Base-by-base conservation (phyloP, 2,797 vertebrate genomes). In the Cossypha niveicapilla region DNA sequence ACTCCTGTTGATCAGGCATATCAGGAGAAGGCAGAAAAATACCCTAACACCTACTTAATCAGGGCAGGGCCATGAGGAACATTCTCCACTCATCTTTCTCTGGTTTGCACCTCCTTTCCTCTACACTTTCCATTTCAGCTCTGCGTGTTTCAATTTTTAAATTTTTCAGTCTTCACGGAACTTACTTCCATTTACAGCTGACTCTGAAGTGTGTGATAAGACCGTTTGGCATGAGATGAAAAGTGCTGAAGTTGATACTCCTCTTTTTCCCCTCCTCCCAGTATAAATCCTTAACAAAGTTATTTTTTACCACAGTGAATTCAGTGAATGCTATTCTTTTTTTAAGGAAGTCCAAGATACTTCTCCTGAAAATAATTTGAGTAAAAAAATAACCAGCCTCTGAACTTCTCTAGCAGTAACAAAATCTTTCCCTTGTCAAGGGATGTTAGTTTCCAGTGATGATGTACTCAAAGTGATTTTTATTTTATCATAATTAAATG, bases 281-380 rank as follows among this genome's bases (percentile, higher is more conserved):
- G 30, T 88, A 82, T n/a, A 51, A 95, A 87, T 50, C 34, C 8
- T 87, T 90, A 61, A 66, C 13, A 57, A 68, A 44, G 30, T 66
- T 81, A 50, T 77, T 37, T 86, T 86, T 86, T 57, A 54, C 41
- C 19, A n/a, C 60, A 60, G 54, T 62, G 10, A 71, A 60, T 78
- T 68, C 16, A 74, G 60, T 50, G 35, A 34, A 65, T 10, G 19
- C 13, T 50, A 37, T 48, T 82, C 51, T 24, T 79, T 92, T 48
- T 93, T 93, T 45, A 78, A 41, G 39, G 21, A 87, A 73, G 44
- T 68, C 81, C 45, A 10, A 88, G 67, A 84, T 34, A n/a, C 13
- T 92, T 87, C 86, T 92, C 48, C 18, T 24, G 48, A 71, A 94
- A 90, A 88, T 77, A 95, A 94, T 93, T 87, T 54, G 90, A 90